Percentiles rank a stretch among this genome's conserved stretches.
These are phyloP conservation scores for Plagodis dolabraria DNA, from an alignment of 2,888 invertebrate genomes.

Conservation along the genomic window DNA sequence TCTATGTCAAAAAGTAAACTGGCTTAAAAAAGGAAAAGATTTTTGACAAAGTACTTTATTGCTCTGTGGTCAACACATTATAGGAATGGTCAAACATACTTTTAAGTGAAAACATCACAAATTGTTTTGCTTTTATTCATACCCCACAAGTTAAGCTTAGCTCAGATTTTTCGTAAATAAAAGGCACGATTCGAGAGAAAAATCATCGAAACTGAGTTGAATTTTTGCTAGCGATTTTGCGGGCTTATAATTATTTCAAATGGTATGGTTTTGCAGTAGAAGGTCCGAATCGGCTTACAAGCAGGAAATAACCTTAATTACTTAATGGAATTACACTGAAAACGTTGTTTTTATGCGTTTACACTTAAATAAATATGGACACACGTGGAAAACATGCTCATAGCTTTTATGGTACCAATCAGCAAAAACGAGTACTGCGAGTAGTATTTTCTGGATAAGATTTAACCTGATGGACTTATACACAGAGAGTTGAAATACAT, in stretches of 20 bases:
- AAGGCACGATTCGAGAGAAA: conserved; percentile 3
- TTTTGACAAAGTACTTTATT: not conserved
- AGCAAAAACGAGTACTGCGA: no score
- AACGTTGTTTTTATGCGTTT: no score
- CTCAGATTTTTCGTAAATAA: conserved; percentile 1
- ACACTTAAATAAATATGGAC: no score
- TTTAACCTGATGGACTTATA: no score
- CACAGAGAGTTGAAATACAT: no score
- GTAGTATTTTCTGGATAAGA: no score
- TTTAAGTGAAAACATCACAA: conserved; percentile 1
- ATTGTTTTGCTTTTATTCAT: conserved; percentile 4
- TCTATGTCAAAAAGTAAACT: no score
- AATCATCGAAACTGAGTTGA: conserved; percentile 1
- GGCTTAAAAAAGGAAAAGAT: no score
- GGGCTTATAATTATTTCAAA: not conserved
- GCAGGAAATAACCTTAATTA: not conserved
- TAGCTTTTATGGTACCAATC: no score
- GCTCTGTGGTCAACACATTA: no score
- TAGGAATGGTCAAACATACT: not conserved
- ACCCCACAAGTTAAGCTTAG: conserved; percentile 2
- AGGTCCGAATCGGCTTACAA: not conserved
- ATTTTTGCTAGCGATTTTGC: conserved; percentile 2
- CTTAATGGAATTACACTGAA: no score
- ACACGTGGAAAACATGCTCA: no score
- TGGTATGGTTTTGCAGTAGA: not conserved